phyloP scores from a whole-genome alignment of 2,797 vertebrate species.

The Leucoraja ocellata region DNA sequence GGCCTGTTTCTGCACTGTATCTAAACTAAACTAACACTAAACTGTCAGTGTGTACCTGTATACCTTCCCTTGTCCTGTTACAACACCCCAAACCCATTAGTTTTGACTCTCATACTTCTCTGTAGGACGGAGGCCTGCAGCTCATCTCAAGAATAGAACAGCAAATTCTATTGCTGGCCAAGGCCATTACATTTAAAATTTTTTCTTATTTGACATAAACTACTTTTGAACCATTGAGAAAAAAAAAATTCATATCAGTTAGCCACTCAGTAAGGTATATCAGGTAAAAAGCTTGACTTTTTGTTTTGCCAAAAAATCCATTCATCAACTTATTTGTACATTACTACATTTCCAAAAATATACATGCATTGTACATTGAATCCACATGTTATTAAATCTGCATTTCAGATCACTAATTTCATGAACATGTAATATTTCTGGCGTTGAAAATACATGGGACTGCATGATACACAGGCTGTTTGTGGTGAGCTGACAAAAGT shows the following conservation, averaged over 20 bases:
- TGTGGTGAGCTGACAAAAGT: too few species aligned
- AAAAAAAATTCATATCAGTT: neutral
- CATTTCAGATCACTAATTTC: neutral
- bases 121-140: too few species aligned
- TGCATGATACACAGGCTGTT: too few species aligned
- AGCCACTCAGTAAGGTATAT: neutral
- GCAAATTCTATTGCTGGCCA: neutral
- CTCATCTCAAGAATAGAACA: too few species aligned
- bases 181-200: neutral
- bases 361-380: neutral
- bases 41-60: too few species aligned
- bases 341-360: neutral
- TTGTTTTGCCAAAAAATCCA: neutral
- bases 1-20: too few species aligned
- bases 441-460: too few species aligned
- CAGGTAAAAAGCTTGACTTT: neutral
- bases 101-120: too few species aligned
- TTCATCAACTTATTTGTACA: neutral
- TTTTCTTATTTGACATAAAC: neutral
- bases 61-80: too few species aligned
- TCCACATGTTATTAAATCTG: neutral
- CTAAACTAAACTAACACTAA: too few species aligned
- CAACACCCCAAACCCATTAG: too few species aligned
- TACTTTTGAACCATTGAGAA: neutral
- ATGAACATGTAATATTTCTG: neutral